Base-by-base conservation (phyloP, 2,797 vertebrate species). In the Cyprinella venusta region DNA sequence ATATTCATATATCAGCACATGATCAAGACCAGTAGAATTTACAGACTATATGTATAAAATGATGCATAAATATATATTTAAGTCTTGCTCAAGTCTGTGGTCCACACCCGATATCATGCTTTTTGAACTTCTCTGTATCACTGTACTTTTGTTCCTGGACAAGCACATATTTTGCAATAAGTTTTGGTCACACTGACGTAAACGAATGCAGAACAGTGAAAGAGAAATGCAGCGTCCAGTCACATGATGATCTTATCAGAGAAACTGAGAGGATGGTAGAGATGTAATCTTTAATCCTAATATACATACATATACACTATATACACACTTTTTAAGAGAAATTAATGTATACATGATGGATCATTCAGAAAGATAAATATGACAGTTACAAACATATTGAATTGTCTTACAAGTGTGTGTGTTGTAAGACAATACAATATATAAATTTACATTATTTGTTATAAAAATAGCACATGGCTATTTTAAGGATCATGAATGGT, bases 401-500 rank as follows among this genome's bases (percentile, higher is more conserved):
- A 45, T 4, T 45, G 42, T 42, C 40, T 42, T 10, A 42, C 40
- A 42, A 42, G 18, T 52, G 50, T 52, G 50, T 18, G 16, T 52
- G 50, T 19, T n/a, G 56, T 59, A 24, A 30, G 67, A 71, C 8
- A 69, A 13, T 45, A n/a, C 13, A n/a, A n/a, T n/a, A n/a, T n/a
- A n/a, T n/a, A n/a, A n/a, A 74, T 54, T 21, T 24, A 33, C n/a
- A 75, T n/a, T 56, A 74, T 74, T 38, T 38, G 5, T 59, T 42
- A 36, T 5, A 65, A 2, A 18, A 36, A 61, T 26, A 26, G 12
- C 24, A 63, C 30, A 8, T 15, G 12, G 18, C 5, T 15, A 21
- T 42, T 21, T 75, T 77, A 88, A 36, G 67, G 76, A 36, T 87
- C 84, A 24, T 0, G 64, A 82, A 93, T 94, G 75, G 92, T 94